These are phyloP conservation scores for Trichacis sp. DNA, from an alignment of 2,888 invertebrate species.

Conservation along the genomic window DNA sequence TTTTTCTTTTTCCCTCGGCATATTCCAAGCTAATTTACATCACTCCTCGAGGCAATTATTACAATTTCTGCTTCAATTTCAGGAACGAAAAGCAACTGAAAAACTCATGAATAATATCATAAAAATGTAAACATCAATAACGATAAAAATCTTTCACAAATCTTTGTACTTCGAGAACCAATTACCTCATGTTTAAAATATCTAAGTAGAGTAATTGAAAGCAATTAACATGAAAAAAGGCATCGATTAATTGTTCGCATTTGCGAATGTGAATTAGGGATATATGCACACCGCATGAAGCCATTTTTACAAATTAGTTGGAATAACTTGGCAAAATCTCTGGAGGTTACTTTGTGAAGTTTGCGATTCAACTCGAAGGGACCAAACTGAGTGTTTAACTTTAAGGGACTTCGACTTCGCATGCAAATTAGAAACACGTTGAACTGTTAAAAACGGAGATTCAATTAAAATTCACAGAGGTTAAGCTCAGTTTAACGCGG, in stretches of 20 bases:
- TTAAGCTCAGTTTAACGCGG: slow-evolving; percentile 41
- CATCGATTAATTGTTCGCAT: too few relatives aligned
- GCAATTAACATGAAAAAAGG: too few relatives aligned
- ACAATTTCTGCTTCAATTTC: too few relatives aligned
- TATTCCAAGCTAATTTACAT: background rate
- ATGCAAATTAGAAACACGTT: slow-evolving; percentile 41
- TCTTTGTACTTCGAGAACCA: too few relatives aligned
- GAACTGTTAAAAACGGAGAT: slow-evolving; percentile 43
- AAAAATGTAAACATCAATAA: too few relatives aligned
- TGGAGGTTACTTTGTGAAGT: slow-evolving; percentile 27
- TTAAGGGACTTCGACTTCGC: slow-evolving; percentile 37
- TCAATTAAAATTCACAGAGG: slow-evolving; percentile 44
- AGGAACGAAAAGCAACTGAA: too few relatives aligned
- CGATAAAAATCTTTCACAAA: too few relatives aligned
- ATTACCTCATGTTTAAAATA: too few relatives aligned
- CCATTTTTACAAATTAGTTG: slow-evolving; percentile 23
- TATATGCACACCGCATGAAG: slow-evolving; percentile 3
- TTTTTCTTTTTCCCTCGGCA: too few relatives aligned
- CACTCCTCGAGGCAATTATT: too few relatives aligned
- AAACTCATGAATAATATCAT: too few relatives aligned
- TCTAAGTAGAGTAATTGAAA: too few relatives aligned
- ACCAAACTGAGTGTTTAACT: slow-evolving; percentile 37
- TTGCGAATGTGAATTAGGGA: background rate
- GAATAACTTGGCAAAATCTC: slow-evolving; percentile 32
- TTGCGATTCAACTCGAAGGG: slow-evolving; percentile 34